phyloP scores from a whole-genome alignment of 2,113 vertebrate genomes.

The Lepus europaeus region DNA sequence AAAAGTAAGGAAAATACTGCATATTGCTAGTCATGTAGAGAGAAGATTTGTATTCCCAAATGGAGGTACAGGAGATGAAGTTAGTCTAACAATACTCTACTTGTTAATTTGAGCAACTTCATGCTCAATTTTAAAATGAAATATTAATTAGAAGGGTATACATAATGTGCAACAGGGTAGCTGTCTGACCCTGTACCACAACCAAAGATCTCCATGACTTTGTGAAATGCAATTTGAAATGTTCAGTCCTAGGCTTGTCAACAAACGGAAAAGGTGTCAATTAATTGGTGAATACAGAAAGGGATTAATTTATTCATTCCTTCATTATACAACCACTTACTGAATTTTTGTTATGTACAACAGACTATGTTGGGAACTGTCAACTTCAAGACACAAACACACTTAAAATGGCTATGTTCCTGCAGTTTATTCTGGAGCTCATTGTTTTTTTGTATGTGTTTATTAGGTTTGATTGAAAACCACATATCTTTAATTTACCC shows the following conservation, averaged over 20 bases:
- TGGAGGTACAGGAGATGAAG: not conserved
- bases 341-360: not conserved
- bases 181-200: not conserved
- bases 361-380: not conserved
- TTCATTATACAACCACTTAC: not conserved
- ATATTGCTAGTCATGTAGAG: not conserved
- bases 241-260: not conserved
- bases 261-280: not conserved
- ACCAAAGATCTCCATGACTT: not conserved
- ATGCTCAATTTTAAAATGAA: slow-evolving; percentile 26
- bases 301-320: not conserved
- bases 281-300: not conserved
- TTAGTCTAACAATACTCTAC: not conserved
- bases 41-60: slow-evolving; percentile 18
- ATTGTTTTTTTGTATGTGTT: not conserved
- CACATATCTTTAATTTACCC: not conserved
- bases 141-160: not conserved
- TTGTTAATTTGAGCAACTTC: slow-evolving; percentile 36
- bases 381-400: not conserved
- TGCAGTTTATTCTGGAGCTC: not conserved
- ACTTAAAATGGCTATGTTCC: not conserved
- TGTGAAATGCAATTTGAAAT: not conserved
- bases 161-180: not conserved
- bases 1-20: not conserved
- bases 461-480: not conserved